Evolutionary conservation across 2,113 vertebrate genomes (phyloP), one percentile per base, ranked within the genome.

Genomic region (Pseudopodoces humilis): DNA sequence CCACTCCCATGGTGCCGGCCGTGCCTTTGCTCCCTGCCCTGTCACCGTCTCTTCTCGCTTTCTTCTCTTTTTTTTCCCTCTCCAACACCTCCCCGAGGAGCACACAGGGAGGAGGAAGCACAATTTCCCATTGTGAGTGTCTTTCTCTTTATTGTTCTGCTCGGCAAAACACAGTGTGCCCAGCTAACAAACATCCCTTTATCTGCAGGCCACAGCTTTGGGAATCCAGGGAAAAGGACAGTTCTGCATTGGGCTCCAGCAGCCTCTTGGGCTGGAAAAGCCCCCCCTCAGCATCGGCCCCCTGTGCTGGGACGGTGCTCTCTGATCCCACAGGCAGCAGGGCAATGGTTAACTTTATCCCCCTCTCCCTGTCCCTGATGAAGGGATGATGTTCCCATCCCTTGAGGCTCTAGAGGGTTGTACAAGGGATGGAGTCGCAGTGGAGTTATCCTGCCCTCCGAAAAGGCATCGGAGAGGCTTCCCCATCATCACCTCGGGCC

Each of bases 61-160:
- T 87, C 88, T 94, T 83, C 88, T 89, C 68, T 56, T 50, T 76
- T 46, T 68, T 91, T 55, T 53, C 3, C 4, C 49, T 18, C 22
- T 80, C 19, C 59, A 74, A 94, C 94, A 97, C 97, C 96, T 96
- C 94, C 83, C 91, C 30, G 67, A 91, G 91, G 90, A 91, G 77
- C 46, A 33, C 88, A 88, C 52, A 10, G 95, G 83, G 93, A 96
- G 96, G 86, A 96, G 92, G 96, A 98, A 97, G 94, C 95, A 98
- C 98, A 98, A 98, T 97, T 98, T 98, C 97, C 96, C 97, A 97
- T 98, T 98, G 98, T 98, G 94, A 96, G 95, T 39, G 9, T 95
- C 94, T 97, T 96, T 96, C 77, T 90, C 94, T 95, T 94, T 93
- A 98, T 98, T 98, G 98, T 98, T 97, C 95, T 94, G 92, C 94